A percentile compares a stretch with the other conserved stretches of the same genome.
Evolutionary conservation across 2,797 vertebrate genomes (phyloP).

Genomic region (Diceros bicornis): DNA sequence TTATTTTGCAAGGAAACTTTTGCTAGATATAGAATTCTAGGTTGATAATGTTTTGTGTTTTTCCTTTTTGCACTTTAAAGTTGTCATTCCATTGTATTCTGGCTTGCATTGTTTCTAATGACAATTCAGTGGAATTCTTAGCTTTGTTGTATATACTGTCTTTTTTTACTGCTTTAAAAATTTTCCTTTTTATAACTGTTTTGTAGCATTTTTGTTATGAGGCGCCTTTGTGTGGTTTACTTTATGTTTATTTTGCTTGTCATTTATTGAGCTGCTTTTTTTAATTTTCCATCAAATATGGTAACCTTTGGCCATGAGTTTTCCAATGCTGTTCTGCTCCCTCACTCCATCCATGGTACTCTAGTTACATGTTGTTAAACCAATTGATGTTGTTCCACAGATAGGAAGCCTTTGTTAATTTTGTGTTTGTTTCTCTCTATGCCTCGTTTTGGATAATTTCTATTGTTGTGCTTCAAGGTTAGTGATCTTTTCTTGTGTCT

Average conservation of each 20-base stretch:
- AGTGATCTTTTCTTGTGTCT: background rate
- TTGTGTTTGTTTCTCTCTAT: background rate
- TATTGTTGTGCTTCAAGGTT: slow-evolving; percentile 1
- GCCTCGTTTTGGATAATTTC: background rate
- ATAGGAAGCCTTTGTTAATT: background rate
- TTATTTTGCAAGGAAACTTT: slow-evolving; percentile 28
- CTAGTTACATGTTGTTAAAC: background rate
- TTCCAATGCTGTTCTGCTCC: background rate
- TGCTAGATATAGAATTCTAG: slow-evolving; percentile 3
- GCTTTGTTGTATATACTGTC: background rate
- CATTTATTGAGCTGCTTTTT: background rate
- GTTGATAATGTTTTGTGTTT: background rate
- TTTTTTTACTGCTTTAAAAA: background rate
- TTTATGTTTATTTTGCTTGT: background rate
- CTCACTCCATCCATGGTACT: background rate
- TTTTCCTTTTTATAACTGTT: background rate
- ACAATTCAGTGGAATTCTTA: background rate
- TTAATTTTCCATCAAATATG: background rate
- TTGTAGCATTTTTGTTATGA: background rate
- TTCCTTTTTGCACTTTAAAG: background rate
- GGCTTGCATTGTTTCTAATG: background rate
- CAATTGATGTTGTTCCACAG: background rate
- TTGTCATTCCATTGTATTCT: background rate
- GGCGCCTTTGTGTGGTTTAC: background rate
- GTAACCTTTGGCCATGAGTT: background rate